phyloP scores from a whole-genome alignment of 2,113 vertebrate species.

The Dasypus novemcinctus region DNA sequence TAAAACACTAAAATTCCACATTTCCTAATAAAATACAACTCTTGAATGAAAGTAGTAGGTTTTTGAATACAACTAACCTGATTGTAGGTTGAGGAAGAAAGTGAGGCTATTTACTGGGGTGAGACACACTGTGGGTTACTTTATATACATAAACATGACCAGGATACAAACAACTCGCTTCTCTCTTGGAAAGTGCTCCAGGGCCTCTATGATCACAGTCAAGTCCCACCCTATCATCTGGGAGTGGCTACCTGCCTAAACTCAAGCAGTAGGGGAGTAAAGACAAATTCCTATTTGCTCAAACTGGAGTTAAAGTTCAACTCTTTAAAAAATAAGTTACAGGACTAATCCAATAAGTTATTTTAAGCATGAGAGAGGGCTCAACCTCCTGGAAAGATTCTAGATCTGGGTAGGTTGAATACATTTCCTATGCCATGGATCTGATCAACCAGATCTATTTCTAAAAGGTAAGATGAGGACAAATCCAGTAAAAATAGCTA shows the following conservation, averaged over 20 bases:
- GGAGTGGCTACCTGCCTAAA: neutral
- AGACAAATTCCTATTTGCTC: neutral
- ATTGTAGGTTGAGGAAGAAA: neutral
- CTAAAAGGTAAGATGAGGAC: constrained; percentile 28
- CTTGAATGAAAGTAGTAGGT: neutral
- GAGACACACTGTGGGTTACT: neutral
- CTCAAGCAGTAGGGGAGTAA: neutral
- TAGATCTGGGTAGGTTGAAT: neutral
- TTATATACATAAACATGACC: neutral
- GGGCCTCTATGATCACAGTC: neutral
- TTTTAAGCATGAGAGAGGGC: neutral
- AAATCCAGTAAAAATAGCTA: constrained; percentile 23
- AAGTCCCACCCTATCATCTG: neutral
- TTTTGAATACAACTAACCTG: neutral
- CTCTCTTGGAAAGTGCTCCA: neutral
- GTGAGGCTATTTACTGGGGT: neutral
- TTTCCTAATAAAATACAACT: neutral
- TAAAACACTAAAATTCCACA: neutral
- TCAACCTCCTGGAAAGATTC: neutral
- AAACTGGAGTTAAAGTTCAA: neutral
- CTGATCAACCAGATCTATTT: constrained; percentile 25
- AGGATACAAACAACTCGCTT: neutral
- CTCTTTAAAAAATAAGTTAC: neutral
- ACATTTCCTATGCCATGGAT: constrained; percentile 10
- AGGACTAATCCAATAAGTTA: neutral